Evolutionary conservation across 2,888 invertebrate species (phyloP).

Genomic region (Zele albiditarsus): DNA sequence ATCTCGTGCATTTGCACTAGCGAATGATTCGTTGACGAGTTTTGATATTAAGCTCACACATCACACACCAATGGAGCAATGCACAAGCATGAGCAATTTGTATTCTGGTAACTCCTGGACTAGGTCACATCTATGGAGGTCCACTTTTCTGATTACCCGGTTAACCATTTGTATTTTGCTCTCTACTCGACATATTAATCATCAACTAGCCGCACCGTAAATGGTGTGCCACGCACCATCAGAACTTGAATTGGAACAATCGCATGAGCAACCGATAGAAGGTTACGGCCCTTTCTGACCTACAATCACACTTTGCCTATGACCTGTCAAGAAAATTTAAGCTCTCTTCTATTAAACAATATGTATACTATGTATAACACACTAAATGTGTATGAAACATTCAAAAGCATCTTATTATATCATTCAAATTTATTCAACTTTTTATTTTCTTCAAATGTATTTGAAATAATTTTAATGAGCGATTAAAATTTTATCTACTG

Average conservation of each 20-base stretch:
- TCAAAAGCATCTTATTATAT: not conserved
- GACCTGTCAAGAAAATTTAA: slow-evolving; percentile 12
- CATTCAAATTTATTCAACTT: not conserved
- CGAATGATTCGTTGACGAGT: not conserved
- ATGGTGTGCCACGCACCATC: not conserved
- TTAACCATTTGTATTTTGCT: slow-evolving; percentile 65
- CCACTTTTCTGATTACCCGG: slow-evolving; percentile 68
- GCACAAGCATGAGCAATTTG: slow-evolving; percentile 60
- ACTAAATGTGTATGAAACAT: not conserved
- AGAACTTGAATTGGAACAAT: slow-evolving; percentile 26
- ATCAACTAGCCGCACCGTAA: slow-evolving; percentile 23
- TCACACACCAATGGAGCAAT: slow-evolving; percentile 7
- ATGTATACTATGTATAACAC: too few species aligned
- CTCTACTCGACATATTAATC: slow-evolving; percentile 35
- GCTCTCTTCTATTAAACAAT: not conserved
- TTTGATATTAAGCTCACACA: slow-evolving; percentile 47
- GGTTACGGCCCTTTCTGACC: slow-evolving; percentile 34
- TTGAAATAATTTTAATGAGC: not conserved
- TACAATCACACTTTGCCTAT: slow-evolving; percentile 32
- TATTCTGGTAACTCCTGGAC: slow-evolving; percentile 69
- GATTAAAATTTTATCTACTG: too few species aligned
- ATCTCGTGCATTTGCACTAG: slow-evolving; percentile 14
- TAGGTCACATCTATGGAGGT: slow-evolving; percentile 69
- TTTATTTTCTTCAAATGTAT: not conserved
- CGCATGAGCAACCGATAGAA: slow-evolving; percentile 21